A percentile compares a stretch with the other conserved stretches of the same genome.
These are phyloP conservation scores for Cepaea nemoralis DNA, from an alignment of 1,140 invertebrate species.

Conservation along the genomic window DNA sequence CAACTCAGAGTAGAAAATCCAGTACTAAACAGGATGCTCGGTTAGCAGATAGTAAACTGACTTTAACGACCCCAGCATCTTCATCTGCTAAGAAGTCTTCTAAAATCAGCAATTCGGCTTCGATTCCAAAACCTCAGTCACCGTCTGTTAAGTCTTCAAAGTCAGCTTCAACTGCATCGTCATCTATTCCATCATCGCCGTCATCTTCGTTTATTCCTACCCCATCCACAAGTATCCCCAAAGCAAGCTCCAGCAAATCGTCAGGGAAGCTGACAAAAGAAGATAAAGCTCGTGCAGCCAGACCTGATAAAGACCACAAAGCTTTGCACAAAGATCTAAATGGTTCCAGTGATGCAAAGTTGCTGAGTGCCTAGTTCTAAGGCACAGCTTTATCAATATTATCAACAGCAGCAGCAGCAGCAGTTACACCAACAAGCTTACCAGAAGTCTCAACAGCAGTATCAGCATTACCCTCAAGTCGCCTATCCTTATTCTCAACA, in stretches of 20 bases:
- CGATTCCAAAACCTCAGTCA: slow-evolving; percentile 51
- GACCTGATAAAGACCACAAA: slow-evolving; percentile 40
- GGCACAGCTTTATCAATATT: slow-evolving; percentile 38
- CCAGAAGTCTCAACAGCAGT: slow-evolving; percentile 22
- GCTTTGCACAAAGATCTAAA: slow-evolving; percentile 35
- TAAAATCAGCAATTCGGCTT: slow-evolving; percentile 63
- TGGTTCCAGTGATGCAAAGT: slow-evolving; percentile 31
- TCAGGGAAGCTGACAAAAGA: slow-evolving; percentile 51
- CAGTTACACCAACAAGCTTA: slow-evolving; percentile 32
- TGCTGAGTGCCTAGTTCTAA: slow-evolving; percentile 33
- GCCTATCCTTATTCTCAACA: slow-evolving; percentile 23
- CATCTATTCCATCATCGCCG: slow-evolving; percentile 46
- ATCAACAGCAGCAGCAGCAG: slow-evolving; percentile 46
- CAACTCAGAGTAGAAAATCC: slow-evolving; percentile 26
- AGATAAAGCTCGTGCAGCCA: slow-evolving; percentile 48
- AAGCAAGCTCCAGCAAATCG: slow-evolving; percentile 55
- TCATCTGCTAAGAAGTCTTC: slow-evolving; percentile 52
- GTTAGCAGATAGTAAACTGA: slow-evolving; percentile 28
- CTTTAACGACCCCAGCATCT: slow-evolving; percentile 41
- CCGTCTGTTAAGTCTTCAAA: slow-evolving; percentile 37
- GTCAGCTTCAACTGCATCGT: slow-evolving; percentile 30
- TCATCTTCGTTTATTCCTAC: slow-evolving; percentile 53
- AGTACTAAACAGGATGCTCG: not conserved
- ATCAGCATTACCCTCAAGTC: slow-evolving; percentile 34
- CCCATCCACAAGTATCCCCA: slow-evolving; percentile 47